Evolutionary conservation across 1,140 invertebrate species (phyloP).

Genomic region (Cydia pomonella): DNA sequence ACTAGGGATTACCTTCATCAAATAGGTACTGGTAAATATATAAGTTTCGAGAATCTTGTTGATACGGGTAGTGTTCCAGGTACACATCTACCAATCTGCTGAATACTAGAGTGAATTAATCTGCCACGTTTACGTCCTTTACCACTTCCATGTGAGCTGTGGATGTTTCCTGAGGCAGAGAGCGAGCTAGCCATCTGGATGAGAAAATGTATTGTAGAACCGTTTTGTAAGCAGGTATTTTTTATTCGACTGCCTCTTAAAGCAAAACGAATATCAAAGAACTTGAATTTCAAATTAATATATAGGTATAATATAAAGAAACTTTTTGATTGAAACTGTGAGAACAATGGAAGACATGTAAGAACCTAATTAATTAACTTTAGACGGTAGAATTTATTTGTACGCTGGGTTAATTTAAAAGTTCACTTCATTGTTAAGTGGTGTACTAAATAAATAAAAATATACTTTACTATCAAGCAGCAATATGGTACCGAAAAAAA

Average conservation of each 20-base stretch:
- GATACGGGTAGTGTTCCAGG: no score
- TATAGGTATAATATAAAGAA: not conserved
- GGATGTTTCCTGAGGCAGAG: not conserved
- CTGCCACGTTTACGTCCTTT: not conserved
- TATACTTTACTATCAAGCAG: not conserved
- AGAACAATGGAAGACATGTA: not conserved
- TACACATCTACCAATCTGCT: not conserved
- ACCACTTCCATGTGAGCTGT: not conserved
- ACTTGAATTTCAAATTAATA: not conserved
- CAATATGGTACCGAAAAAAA: not conserved
- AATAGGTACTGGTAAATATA: no score
- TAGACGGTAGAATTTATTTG: not conserved
- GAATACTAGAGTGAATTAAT: conserved; percentile 15
- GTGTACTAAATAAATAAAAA: not conserved
- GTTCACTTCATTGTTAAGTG: not conserved
- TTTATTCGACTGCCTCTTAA: not conserved
- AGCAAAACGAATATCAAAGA: not conserved
- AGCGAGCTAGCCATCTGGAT: not conserved
- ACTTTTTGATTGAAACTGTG: not conserved
- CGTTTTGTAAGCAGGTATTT: conserved; percentile 6
- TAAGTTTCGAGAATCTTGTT: no score
- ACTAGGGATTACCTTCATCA: no score
- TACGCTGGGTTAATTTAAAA: not conserved
- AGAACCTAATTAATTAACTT: not conserved
- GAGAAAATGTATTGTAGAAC: conserved; percentile 11